These are phyloP conservation scores for Caenorhabditis sp. DNA, from an alignment of 2,888 invertebrate genomes.

Conservation along the genomic window DNA sequence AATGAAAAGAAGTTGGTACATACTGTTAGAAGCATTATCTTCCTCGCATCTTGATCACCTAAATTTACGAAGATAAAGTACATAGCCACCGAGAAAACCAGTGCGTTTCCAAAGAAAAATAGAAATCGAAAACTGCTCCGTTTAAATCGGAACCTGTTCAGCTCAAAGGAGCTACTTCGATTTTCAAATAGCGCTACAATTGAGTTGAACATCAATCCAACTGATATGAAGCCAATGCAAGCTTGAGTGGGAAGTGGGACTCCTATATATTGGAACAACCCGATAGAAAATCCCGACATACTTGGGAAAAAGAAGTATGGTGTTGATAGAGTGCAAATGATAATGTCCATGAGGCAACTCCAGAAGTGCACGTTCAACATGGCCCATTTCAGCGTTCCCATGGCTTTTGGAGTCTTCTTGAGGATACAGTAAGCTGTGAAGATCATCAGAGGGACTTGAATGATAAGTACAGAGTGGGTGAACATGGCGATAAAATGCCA, in stretches of 20 bases:
- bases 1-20: not conserved
- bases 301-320: not conserved
- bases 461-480: not conserved
- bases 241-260: not conserved
- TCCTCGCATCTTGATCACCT: not conserved
- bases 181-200: not conserved
- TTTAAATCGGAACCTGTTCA: not conserved
- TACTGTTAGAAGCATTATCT: not conserved
- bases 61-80: not conserved
- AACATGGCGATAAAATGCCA: not conserved
- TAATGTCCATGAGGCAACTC: not conserved
- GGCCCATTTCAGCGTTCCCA: not conserved
- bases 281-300: not conserved
- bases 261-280: not conserved
- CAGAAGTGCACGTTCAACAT: not conserved
- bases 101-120: not conserved
- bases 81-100: not conserved
- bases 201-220: not conserved
- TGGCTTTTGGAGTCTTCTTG: not conserved
- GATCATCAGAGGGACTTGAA: not conserved
- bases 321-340: not conserved
- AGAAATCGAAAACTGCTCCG: not conserved
- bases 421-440: conserved; percentile 5
- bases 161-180: not conserved
- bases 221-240: not conserved